Conservation (phyloP, 2,113 vertebrate genomes). For the Jaculus jaculus region DNA sequence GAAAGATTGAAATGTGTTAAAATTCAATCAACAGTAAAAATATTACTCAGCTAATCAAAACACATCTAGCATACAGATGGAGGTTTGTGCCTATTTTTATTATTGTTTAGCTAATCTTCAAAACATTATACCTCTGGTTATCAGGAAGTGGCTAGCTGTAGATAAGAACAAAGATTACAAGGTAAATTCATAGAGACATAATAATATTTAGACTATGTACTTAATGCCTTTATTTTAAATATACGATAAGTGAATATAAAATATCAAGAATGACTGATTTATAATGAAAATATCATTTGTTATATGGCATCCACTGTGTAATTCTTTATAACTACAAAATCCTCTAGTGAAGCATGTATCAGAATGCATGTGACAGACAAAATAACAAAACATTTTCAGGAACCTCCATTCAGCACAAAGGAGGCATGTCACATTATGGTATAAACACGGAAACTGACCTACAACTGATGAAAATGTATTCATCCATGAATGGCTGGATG, state of each 20-base stretch:
- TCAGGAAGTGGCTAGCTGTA: conserved; percentile 3
- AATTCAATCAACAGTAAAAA: not conserved
- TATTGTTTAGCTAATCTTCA: not conserved
- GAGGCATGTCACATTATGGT: not conserved
- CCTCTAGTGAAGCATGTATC: not conserved
- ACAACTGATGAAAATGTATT: not conserved
- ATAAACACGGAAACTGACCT: not conserved
- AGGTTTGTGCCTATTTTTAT: conserved; percentile 22
- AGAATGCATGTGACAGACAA: not conserved
- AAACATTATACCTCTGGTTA: not conserved
- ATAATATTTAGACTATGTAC: conserved; percentile 5
- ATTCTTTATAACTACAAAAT: conserved; percentile 55
- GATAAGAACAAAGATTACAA: conserved; percentile 28
- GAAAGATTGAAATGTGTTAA: conserved; percentile 25
- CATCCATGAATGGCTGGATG: not conserved
- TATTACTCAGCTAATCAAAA: conserved; percentile 34
- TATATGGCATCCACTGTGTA: conserved; percentile 15
- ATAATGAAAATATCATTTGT: conserved; percentile 30
- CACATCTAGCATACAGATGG: not conserved
- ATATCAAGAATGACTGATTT: conserved; percentile 19
- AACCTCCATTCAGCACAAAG: not conserved
- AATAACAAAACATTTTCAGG: not conserved
- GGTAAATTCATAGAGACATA: not conserved
- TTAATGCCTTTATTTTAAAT: conserved; percentile 27
- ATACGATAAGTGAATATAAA: conserved; percentile 32